Percentiles rank a stretch among this genome's conserved stretches.
Conservation (phyloP, 1,140 invertebrate genomes). For the Sinonovacula constricta region DNA sequence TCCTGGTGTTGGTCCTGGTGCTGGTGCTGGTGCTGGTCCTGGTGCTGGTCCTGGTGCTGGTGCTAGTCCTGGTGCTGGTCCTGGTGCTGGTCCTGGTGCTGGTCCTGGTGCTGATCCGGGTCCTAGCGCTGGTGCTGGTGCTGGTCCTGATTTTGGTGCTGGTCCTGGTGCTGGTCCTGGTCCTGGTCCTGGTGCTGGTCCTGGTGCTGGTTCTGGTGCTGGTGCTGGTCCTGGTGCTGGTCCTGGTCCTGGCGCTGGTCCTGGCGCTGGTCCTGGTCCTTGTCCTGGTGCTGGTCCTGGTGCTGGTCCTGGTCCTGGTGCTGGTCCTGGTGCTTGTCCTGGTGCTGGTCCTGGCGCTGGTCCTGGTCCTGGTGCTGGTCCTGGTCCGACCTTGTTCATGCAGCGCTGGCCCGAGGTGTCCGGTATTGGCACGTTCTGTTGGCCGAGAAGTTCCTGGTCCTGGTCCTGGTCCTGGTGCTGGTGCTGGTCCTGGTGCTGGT, state of each 20-base stretch:
- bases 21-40: not conserved
- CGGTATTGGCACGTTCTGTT: not conserved
- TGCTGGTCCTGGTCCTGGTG: not conserved
- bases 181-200: not conserved
- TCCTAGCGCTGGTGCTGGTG: conserved; percentile 8
- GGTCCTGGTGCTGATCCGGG: not conserved
- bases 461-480: conserved; percentile 14
- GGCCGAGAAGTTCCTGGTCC: not conserved
- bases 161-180: not conserved
- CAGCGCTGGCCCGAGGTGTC: too few relatives aligned
- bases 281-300: not conserved
- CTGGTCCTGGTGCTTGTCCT: not conserved
- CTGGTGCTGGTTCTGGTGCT: not conserved
- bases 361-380: not conserved
- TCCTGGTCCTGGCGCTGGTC: not conserved
- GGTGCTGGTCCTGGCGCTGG: not conserved
- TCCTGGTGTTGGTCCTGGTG: conserved; percentile 3
- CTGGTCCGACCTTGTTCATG: not conserved
- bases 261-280: not conserved
- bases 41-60: not conserved
- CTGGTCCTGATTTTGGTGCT: conserved; percentile 13
- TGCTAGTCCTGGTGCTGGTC: not conserved
- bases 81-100: conserved; percentile 4
- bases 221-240: not conserved
- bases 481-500: not conserved